phyloP scores from a whole-genome alignment of 2,113 vertebrate genomes.

The Salvelinus sp. region DNA sequence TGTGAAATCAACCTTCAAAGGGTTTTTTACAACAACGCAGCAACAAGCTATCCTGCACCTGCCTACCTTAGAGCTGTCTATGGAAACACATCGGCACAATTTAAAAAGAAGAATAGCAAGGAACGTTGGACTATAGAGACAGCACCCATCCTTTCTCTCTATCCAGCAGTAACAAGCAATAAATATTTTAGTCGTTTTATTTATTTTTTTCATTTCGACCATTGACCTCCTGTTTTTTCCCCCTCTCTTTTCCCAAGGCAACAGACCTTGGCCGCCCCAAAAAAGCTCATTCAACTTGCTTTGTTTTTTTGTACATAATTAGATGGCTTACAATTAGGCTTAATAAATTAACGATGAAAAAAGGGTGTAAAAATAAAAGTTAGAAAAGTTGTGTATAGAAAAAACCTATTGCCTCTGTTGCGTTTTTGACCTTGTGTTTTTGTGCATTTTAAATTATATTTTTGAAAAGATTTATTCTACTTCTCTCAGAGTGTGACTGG shows the following conservation, averaged over 20 bases:
- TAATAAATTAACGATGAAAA: slow-evolving; percentile 64
- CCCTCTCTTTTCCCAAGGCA: slow-evolving; percentile 37
- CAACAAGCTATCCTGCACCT: slow-evolving; percentile 67
- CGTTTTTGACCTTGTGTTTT: slow-evolving; percentile 74
- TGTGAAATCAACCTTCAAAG: slow-evolving; percentile 54
- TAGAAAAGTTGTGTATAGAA: slow-evolving; percentile 67
- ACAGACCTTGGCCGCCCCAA: slow-evolving; percentile 54
- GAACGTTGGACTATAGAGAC: slow-evolving; percentile 46
- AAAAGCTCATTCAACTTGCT: slow-evolving; percentile 52
- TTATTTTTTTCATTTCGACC: slow-evolving; percentile 11
- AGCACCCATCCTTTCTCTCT: slow-evolving; percentile 55
- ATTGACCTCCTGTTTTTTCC: slow-evolving; percentile 27
- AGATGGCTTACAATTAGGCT: slow-evolving; percentile 65
- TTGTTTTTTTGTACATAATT: slow-evolving; percentile 67
- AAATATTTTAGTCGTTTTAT: slow-evolving; percentile 58
- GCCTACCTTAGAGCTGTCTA: slow-evolving; percentile 64
- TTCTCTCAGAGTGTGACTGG: slow-evolving; percentile 37
- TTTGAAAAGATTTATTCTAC: slow-evolving; percentile 55
- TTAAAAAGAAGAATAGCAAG: slow-evolving; percentile 25
- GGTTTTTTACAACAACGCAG: slow-evolving; percentile 60
- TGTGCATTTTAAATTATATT: slow-evolving; percentile 72
- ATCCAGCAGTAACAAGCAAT: slow-evolving; percentile 80
- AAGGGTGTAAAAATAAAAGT: slow-evolving; percentile 29
- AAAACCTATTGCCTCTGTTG: slow-evolving; percentile 73
- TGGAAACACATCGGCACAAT: slow-evolving; percentile 59